Evolutionary conservation across 2,113 vertebrate genomes (phyloP), one percentile per base, ranked within the genome.

Genomic region (Synchiropus splendidus): DNA sequence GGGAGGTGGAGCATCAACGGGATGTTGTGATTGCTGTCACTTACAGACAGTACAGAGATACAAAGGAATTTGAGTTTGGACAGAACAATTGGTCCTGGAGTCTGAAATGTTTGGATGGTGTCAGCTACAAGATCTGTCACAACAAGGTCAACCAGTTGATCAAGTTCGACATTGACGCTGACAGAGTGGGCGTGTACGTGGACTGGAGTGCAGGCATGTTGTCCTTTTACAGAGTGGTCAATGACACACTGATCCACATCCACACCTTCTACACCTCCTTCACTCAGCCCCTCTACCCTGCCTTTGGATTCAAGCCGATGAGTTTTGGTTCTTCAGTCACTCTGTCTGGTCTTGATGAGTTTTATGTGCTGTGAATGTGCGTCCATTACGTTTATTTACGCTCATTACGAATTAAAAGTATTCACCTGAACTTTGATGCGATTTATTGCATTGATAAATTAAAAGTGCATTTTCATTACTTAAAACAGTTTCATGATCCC

Each of bases 251-350:
- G 17, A 21, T 5, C n/a, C 43, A 18, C 9, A 12, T 45, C 4
- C 43, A 45, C 43, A 36, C 33, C 10, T 45, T 11, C 43, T 6
- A 27, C 16, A 6, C 10, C 17, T 14, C 32, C 15, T 45, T 45
- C 18, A 21, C 43, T 1, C 4, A 45, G 17, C 33, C 43, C 3
- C 32, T 45, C 10, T 45, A 45, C 2, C 43, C 43, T 4, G 43
- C 43, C 2, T 45, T 45, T 6, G 43, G 43, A 6, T 18, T 45
- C 21, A n/a, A n/a, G n/a, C n/a, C n/a, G n/a, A 4, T 27, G 4
- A 27, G 21, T 27, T 27, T 8, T 27, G 21, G 21, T 27, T 27
- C 21, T 27, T 27, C 21, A 27, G 21, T 27, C 4, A 27, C 21
- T 27, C 21, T 27, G 4, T 27, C 4, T 27, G 21, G 8, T 27